A percentile compares a stretch with the other conserved stretches of the same genome.
These are phyloP conservation scores for Champsocephalus gunnari DNA, from an alignment of 2,797 vertebrate genomes.

Conservation along the genomic window DNA sequence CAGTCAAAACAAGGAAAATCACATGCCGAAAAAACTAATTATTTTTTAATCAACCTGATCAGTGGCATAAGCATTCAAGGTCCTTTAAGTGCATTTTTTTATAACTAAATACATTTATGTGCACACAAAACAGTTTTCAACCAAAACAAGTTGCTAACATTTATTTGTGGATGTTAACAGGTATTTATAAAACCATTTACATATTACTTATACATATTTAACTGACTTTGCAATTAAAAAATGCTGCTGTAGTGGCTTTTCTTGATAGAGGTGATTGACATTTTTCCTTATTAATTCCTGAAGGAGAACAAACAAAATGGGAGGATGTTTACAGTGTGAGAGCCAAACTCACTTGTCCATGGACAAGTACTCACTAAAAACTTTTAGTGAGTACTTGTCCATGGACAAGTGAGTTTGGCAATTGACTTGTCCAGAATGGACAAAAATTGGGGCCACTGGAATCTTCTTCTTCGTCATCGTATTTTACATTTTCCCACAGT, in stretches of 20 bases:
- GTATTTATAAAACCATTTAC: not conserved
- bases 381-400: too few relatives aligned
- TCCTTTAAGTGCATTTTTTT: too few relatives aligned
- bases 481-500: too few relatives aligned
- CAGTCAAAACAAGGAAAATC: not conserved
- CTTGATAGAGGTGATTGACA: not conserved
- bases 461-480: too few relatives aligned
- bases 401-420: too few relatives aligned
- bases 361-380: too few relatives aligned
- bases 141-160: not conserved
- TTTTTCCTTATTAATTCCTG: not conserved
- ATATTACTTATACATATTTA: too few relatives aligned
- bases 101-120: too few relatives aligned
- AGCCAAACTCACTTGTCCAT: too few relatives aligned
- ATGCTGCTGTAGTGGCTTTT: not conserved
- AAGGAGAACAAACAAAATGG: not conserved
- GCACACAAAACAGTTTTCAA: not conserved
- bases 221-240: not conserved
- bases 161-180: not conserved
- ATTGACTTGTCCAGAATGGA: too few relatives aligned
- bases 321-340: not conserved
- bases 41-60: not conserved
- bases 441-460: too few relatives aligned
- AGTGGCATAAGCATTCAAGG: not conserved
- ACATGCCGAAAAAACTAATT: not conserved